phyloP scores from a whole-genome alignment of 2,888 invertebrate species.

The Entomobrya multifasciata region DNA sequence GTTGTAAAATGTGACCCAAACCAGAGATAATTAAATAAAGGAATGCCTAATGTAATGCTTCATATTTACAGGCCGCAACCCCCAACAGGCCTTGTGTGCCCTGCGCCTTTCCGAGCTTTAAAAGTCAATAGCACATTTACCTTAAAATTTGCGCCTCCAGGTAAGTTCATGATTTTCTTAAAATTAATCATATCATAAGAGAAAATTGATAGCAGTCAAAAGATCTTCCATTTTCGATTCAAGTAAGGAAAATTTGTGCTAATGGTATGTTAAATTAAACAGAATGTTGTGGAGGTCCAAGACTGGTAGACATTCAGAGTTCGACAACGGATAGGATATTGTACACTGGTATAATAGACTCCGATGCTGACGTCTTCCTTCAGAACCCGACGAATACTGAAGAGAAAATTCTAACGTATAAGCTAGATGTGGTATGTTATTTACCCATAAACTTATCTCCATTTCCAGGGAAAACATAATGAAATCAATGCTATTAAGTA shows the following conservation, averaged over 20 bases:
- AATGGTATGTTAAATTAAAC: too few species aligned
- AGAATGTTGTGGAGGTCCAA: conserved; percentile 77
- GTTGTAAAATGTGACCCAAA: not conserved
- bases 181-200: too few species aligned
- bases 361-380: conserved; percentile 74
- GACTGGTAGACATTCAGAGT: conserved; percentile 74
- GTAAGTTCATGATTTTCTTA: conserved; percentile 47
- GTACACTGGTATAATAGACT: conserved; percentile 72
- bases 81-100: conserved; percentile 72
- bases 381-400: conserved; percentile 68
- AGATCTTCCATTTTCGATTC: too few species aligned
- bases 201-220: too few species aligned
- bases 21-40: too few species aligned
- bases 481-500: too few species aligned
- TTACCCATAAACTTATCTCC: too few species aligned
- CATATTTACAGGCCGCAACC: conserved; percentile 70
- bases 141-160: conserved; percentile 76
- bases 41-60: too few species aligned
- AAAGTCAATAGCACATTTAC: conserved; percentile 72
- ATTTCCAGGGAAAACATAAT: too few species aligned
- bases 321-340: conserved; percentile 71
- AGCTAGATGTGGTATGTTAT: conserved; percentile 59
- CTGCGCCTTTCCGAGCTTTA: conserved; percentile 72
- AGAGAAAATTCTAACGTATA: conserved; percentile 66
- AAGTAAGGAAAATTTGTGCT: too few species aligned